Percentiles rank a stretch among this genome's conserved stretches.
Conservation (phyloP, 2,888 invertebrate species). For the Apodemia mormo region DNA sequence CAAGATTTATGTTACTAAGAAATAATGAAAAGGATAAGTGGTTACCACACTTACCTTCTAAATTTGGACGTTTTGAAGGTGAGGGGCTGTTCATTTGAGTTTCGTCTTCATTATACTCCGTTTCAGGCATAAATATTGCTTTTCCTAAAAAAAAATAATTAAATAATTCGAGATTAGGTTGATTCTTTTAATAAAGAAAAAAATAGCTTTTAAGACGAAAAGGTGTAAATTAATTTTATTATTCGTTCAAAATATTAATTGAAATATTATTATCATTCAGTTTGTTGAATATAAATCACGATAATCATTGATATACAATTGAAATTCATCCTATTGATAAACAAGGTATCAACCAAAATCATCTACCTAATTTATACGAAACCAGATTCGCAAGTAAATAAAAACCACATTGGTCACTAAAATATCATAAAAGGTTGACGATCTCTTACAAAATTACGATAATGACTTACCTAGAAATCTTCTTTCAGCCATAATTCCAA, state of each 20-base stretch:
- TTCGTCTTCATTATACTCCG: background rate
- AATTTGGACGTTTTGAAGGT: background rate
- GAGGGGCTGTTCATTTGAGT: background rate
- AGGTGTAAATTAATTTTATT: too few relatives aligned
- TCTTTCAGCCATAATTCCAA: constrained; percentile 6
- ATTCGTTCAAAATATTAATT: too few relatives aligned
- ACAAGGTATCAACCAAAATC: background rate
- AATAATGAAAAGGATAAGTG: background rate
- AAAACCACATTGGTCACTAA: constrained; percentile 9
- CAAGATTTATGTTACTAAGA: background rate
- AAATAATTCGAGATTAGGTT: background rate
- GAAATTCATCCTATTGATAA: too few relatives aligned
- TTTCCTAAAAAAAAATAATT: background rate
- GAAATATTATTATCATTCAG: too few relatives aligned
- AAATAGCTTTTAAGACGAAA: background rate
- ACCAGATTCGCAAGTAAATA: constrained; percentile 10
- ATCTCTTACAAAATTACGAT: constrained; percentile 8
- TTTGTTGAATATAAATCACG: too few relatives aligned
- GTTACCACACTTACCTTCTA: background rate
- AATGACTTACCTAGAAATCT: constrained; percentile 7
- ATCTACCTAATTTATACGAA: constrained; percentile 10
- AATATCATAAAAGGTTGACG: constrained; percentile 9
- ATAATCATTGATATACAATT: too few relatives aligned
- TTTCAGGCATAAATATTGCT: constrained; percentile 3
- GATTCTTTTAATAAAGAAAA: background rate